Base-by-base conservation (phyloP, 2,797 vertebrate species). In the Dendrocincla fuliginosa region DNA sequence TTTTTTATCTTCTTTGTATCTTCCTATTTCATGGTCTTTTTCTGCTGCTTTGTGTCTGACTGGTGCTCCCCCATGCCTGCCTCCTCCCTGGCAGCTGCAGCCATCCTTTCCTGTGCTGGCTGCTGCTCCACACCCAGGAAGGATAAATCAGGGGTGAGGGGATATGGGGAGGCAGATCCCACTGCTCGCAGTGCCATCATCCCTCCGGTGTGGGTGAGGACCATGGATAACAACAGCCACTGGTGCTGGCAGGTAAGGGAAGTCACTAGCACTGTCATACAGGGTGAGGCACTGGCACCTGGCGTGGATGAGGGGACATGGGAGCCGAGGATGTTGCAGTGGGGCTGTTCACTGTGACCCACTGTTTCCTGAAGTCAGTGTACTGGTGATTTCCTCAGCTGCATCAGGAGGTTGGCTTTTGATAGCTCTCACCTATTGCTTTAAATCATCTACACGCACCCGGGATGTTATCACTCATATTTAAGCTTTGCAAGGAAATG, bases 41-140 rank as follows among this genome's bases (percentile, higher is more conserved):
- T 69, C 53, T 65, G 35, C 44, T 90, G 52, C 53, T 73, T 80
- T 64, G 37, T 85, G 16, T 68, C 76, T 80, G 75, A 8, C 64
- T 22, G 18, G 37, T 4, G 0, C 37, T 88, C 17, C 18, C 22
- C 15, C 0, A 0, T 0, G 5, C 81, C 47, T 67, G 53, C 61
- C 50, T 71, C 56, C 33, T 56, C 23, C 22, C 39, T 77, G 47
- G 35, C 84, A 63, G 27, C 55, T 13, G 2, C 71, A 85, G 68
- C 52, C 27, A 14, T 84, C 47, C 55, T 44, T 61, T 64, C 19
- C 37, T 83, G 30, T 64, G 59, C 65, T 68, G 78, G 35, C 69
- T 77, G 47, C 63, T 47, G 46, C 39, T 87, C 44, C 2, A 3
- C 3, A 4, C 30, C 22, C 1, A 0, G n/a, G 41, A 16, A 37